These are phyloP conservation scores for Heliconius sara DNA, from an alignment of 2,888 invertebrate genomes.

Conservation along the genomic window DNA sequence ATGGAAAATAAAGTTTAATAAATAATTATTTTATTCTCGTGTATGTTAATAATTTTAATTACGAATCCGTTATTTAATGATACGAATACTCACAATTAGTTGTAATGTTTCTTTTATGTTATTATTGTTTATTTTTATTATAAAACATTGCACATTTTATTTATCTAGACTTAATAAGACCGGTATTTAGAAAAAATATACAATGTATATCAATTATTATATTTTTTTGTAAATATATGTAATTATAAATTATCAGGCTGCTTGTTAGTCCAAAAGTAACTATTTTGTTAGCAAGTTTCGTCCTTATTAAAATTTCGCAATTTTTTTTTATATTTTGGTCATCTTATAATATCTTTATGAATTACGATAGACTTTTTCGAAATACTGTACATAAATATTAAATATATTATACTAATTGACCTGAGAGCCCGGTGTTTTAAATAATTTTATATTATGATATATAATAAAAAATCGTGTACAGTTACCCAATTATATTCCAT, in stretches of 20 bases:
- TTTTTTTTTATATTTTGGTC: too few species aligned
- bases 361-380: neutral
- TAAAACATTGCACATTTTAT: conserved; percentile 2
- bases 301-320: too few species aligned
- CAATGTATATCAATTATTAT: neutral
- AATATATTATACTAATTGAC: neutral
- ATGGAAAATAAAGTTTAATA: neutral
- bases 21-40: neutral
- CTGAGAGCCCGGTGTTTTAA: neutral
- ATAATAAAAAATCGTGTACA: neutral
- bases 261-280: neutral
- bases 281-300: neutral
- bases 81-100: conserved; percentile 12
- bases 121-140: conserved; percentile 13
- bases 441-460: neutral
- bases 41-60: neutral
- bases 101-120: conserved; percentile 19
- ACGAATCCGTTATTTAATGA: neutral
- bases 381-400: neutral
- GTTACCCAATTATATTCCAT: neutral
- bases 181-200: neutral
- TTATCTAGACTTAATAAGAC: neutral
- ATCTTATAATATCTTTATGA: neutral
- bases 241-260: neutral
- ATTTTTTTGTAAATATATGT: neutral